Evolutionary conservation across 2,888 invertebrate genomes (phyloP).

Genomic region (Sesia bembeciformis): DNA sequence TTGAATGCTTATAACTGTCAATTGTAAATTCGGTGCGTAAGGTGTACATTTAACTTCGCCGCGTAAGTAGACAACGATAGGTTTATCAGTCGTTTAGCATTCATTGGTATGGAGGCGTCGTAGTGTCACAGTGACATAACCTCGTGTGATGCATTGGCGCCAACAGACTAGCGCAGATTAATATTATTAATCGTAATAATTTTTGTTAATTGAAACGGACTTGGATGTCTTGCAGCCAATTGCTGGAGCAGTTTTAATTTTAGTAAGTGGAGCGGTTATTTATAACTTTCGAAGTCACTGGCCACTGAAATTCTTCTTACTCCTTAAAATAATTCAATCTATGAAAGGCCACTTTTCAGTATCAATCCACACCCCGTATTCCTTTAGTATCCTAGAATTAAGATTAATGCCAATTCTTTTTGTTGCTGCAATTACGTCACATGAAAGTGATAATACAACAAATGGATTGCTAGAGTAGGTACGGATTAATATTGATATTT

Average conservation of each 20-base stretch:
- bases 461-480: no score
- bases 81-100: background rate
- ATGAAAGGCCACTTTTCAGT: no score
- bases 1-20: background rate
- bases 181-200: slow-evolving; percentile 33
- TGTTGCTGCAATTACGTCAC: no score
- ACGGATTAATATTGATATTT: no score
- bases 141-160: slow-evolving; percentile 35
- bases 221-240: slow-evolving; percentile 43
- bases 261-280: slow-evolving; percentile 51
- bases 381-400: no score
- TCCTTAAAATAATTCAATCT: background rate
- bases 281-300: slow-evolving; percentile 7
- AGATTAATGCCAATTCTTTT: no score
- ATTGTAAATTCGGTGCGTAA: background rate
- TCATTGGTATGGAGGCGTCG: slow-evolving; percentile 4
- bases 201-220: slow-evolving; percentile 61
- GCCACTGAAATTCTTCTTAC: background rate
- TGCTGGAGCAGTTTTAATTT: slow-evolving; percentile 33
- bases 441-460: no score
- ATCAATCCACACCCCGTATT: no score
- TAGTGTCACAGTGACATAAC: slow-evolving; percentile 10
- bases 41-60: background rate
- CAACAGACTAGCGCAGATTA: slow-evolving; percentile 42
- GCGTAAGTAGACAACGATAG: background rate